These are phyloP conservation scores for Drosophila merina DNA, from an alignment of 2,888 invertebrate species.

Conservation along the genomic window DNA sequence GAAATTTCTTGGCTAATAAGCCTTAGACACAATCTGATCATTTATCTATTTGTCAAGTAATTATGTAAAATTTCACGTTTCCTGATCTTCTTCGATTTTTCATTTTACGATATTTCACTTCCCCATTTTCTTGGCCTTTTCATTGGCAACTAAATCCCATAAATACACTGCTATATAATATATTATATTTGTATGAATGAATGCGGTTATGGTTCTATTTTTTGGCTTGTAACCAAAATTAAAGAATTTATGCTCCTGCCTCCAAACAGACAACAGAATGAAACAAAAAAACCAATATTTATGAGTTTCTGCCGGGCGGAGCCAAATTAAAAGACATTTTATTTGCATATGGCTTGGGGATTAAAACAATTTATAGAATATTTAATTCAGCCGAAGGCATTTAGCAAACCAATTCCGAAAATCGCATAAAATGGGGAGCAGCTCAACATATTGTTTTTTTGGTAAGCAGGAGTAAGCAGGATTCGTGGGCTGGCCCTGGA, in stretches of 20 bases:
- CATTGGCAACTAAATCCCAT: constrained; percentile 3
- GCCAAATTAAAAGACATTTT: constrained; percentile 43
- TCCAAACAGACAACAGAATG: neutral
- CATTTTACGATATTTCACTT: neutral
- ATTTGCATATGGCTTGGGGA: constrained; percentile 36
- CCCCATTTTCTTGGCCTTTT: constrained; percentile 8
- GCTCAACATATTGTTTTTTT: constrained; percentile 13
- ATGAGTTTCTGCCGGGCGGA: constrained; percentile 25
- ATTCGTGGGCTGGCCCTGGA: neutral
- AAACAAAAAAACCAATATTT: constrained; percentile 20
- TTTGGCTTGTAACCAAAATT: constrained; percentile 35
- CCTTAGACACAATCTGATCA: constrained; percentile 2
- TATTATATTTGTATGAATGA: constrained; percentile 13
- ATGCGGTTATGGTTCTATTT: neutral
- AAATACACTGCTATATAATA: constrained; percentile 1
- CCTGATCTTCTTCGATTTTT: constrained; percentile 28
- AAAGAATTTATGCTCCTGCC: constrained; percentile 19
- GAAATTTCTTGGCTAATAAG: constrained; percentile 8
- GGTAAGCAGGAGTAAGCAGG: neutral
- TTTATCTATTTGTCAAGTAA: constrained; percentile 35
- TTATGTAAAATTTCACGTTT: constrained; percentile 47
- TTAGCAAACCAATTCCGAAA: constrained; percentile 31
- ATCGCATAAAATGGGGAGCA: constrained; percentile 6
- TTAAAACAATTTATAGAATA: constrained; percentile 32
- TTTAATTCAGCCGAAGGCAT: constrained; percentile 21